A percentile compares a stretch with the other conserved stretches of the same genome.
phyloP scores from a whole-genome alignment of 2,113 vertebrate species.

The Hyperoodon ampullatus region DNA sequence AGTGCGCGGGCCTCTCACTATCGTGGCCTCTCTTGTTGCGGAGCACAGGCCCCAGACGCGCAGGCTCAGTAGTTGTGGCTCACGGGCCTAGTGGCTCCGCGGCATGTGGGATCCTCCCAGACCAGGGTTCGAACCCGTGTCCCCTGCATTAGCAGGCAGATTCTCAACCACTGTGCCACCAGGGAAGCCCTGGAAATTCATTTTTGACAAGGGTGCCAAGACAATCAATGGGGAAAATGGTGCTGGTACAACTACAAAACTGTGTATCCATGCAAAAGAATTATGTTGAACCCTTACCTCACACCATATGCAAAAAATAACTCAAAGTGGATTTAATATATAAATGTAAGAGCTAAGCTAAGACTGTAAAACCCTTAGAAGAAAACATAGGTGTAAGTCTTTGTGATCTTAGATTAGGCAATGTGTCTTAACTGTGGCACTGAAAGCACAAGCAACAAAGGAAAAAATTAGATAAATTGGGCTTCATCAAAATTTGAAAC shows the following conservation, averaged over 20 bases:
- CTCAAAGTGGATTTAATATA: background rate
- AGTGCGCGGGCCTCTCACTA: no score
- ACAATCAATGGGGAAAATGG: background rate
- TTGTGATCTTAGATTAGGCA: background rate
- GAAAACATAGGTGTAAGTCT: background rate
- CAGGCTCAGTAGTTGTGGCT: no score
- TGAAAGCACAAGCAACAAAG: background rate
- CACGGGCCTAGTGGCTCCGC: no score
- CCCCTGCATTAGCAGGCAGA: no score
- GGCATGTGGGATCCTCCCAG: no score
- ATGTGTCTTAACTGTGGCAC: background rate
- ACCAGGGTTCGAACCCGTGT: no score
- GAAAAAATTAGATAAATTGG: background rate
- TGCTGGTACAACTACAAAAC: background rate
- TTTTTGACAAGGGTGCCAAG: constrained; percentile 18
- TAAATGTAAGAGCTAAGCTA: background rate
- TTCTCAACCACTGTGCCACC: no score
- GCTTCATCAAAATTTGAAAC: background rate
- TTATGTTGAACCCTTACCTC: background rate
- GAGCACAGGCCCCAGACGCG: no score
- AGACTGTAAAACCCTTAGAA: background rate
- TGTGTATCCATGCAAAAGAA: background rate
- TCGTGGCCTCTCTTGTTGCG: no score
- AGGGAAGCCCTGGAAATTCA: background rate
- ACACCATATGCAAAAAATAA: background rate